phyloP scores from a whole-genome alignment of 2,888 invertebrate species.

The Hypselothyrea guttata region DNA sequence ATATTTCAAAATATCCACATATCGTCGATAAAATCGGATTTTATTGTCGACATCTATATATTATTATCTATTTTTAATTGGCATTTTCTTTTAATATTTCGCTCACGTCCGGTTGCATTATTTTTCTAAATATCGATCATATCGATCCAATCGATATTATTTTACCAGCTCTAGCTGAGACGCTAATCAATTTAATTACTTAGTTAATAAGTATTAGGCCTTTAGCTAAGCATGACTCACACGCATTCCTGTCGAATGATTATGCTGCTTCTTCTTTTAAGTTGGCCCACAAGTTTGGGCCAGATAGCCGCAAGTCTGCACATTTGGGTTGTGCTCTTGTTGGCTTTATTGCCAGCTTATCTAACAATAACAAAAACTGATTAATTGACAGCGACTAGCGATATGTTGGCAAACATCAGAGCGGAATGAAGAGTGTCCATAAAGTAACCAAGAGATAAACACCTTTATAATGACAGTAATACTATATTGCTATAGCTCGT shows the following conservation, averaged over 20 bases:
- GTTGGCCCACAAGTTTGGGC: slow-evolving; percentile 4
- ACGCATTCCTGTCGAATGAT: slow-evolving; percentile 34
- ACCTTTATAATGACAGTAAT: not conserved
- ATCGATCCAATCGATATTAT: too few species aligned
- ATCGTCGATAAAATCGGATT: too few species aligned
- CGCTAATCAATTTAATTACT: not conserved
- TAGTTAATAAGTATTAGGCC: not conserved
- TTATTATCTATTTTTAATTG: too few species aligned
- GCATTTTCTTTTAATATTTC: too few species aligned
- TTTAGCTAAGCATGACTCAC: slow-evolving; percentile 43
- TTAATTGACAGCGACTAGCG: slow-evolving; percentile 21
- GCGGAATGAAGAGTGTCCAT: slow-evolving; percentile 10
- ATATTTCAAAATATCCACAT: too few species aligned
- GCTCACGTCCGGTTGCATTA: too few species aligned
- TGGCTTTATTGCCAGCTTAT: slow-evolving; percentile 59
- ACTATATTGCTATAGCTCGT: too few species aligned
- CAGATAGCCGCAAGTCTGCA: slow-evolving; percentile 36
- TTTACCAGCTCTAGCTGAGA: too few species aligned
- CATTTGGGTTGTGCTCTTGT: slow-evolving; percentile 34
- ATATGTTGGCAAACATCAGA: slow-evolving; percentile 23
- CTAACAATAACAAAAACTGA: slow-evolving; percentile 33
- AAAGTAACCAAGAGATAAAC: not conserved
- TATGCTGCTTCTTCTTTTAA: slow-evolving; percentile 10
- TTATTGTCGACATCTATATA: too few species aligned
- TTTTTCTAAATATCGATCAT: too few species aligned